phyloP scores from a whole-genome alignment of 2,797 vertebrate genomes.

The Esox masquinongy region DNA sequence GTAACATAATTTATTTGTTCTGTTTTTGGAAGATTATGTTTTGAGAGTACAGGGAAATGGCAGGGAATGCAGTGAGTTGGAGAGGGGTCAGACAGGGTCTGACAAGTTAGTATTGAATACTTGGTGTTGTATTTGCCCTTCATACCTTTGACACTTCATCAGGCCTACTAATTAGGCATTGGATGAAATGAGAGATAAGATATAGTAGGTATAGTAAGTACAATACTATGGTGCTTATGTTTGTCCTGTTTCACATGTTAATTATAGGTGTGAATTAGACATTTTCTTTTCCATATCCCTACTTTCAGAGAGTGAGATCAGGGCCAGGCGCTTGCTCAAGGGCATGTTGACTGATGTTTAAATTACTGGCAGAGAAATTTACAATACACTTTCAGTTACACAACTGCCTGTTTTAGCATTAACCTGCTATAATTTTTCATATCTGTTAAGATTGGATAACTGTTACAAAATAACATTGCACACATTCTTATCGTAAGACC shows the following conservation, averaged over 20 bases:
- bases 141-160: not conserved
- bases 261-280: no score
- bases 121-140: not conserved
- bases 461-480: slow-evolving; percentile 33
- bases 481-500: slow-evolving; percentile 34
- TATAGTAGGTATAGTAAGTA: not conserved
- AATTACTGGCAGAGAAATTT: no score
- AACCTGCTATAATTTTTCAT: not conserved
- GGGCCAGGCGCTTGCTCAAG: no score
- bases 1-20: slow-evolving; percentile 19
- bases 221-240: no score
- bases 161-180: not conserved
- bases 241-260: no score
- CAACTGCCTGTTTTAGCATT: no score
- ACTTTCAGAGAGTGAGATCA: no score
- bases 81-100: slow-evolving; percentile 3
- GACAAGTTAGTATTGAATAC: not conserved
- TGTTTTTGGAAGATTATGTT: not conserved
- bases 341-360: no score
- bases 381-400: no score
- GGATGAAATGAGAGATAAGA: not conserved
- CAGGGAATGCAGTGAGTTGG: not conserved
- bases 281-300: no score
- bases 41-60: not conserved
- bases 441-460: not conserved